Evolutionary conservation across 2,797 vertebrate species (phyloP).

Genomic region (Peromyscus aztecus): DNA sequence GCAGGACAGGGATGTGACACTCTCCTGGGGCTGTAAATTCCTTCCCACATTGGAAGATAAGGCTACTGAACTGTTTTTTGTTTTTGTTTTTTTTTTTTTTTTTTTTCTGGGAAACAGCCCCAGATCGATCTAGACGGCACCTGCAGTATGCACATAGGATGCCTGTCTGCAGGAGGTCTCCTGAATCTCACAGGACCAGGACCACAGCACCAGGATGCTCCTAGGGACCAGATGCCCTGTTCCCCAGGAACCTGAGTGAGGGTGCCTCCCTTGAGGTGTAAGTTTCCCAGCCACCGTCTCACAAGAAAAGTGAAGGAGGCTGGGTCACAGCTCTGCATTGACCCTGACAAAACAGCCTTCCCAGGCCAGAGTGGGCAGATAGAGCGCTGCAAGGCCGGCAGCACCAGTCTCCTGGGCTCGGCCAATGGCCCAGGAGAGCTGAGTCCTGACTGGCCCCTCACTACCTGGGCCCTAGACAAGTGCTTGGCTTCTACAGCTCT

Average conservation of each 20-base stretch:
- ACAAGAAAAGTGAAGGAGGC: not conserved
- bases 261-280: not conserved
- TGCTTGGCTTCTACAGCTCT: not conserved
- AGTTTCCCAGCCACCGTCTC: not conserved
- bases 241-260: not conserved
- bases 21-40: not conserved
- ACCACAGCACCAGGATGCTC: not conserved
- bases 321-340: not conserved
- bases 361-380: not conserved
- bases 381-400: rapidly evolving
- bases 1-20: not conserved
- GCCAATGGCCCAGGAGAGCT: not conserved
- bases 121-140: rapidly evolving
- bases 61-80: not conserved
- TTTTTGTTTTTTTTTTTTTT: not conserved
- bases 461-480: not conserved
- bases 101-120: not conserved
- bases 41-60: not conserved
- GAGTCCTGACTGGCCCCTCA: not conserved
- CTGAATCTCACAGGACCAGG: not conserved
- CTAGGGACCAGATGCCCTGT: not conserved
- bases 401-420: not conserved
- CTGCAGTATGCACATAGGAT: not conserved
- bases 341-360: not conserved
- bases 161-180: not conserved